Base-by-base conservation (phyloP, 1,140 invertebrate genomes). In the Aphelinus certus region DNA sequence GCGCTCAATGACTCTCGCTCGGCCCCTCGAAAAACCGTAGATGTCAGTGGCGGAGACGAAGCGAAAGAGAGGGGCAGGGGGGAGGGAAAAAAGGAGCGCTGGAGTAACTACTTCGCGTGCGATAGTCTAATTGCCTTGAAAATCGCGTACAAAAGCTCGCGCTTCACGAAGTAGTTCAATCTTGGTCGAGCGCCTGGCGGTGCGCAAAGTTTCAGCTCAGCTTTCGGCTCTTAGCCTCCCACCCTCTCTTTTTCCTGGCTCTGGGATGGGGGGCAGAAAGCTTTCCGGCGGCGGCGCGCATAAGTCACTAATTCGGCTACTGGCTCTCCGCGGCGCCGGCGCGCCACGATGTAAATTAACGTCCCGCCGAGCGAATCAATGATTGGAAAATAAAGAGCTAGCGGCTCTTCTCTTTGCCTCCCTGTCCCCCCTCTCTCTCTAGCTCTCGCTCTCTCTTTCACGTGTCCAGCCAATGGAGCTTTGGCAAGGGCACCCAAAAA, bases 41-140 rank as follows among this genome's bases (percentile, higher is more conserved):
- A 26, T 26, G 26, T 26, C 26, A 26, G 26, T 26, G 26, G 26
- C 26, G 26, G 10, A 9, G 10, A 3, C 46, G 46, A 49, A 56
- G 51, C 10, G 3, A 46, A 10, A 5, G 7, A 9, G 3, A 3
- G 3, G 47, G 2, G 45, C 1, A 26, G n/a, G 46, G 5, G 42
- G 10, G 47, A 68, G n/a, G 53, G 26, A 45, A 48, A 58, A 48
- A 47, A 26, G 46, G 56, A 67, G 26, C 7, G 46, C 42, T 10
- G 51, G 7, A n/a, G 43, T 26, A 26, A 56, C 7, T 45, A 47
- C 55, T 75, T 65, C 53, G 9, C 47, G 49, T 49, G 60, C 67
- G 60, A 70, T 64, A 60, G 61, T 70, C 73, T 70, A 75, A 75
- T 75, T 75, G 67, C 66, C 61, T 70, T 58, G 73, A 75, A 70